Evolutionary conservation across 1,140 invertebrate genomes (phyloP), one percentile per base, ranked within the genome.

Genomic region (Glomeris maerens): DNA sequence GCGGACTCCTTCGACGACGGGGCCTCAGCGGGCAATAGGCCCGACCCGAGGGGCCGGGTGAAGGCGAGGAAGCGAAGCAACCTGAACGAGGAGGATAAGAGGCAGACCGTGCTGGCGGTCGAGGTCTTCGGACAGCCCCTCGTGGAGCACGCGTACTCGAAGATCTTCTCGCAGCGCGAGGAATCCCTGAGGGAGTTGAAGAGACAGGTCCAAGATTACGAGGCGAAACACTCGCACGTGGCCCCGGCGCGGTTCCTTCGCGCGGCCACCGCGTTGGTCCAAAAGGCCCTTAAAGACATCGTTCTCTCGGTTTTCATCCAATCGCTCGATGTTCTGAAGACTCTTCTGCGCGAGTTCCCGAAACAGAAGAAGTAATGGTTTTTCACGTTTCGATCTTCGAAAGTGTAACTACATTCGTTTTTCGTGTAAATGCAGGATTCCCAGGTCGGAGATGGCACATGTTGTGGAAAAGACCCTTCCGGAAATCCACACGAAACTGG

Each of bases 101-200:
- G 90, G 60, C 88, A 93, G 67, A 88, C 89, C 7, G 83, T 85
- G 0, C 64, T 90, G 31, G 85, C 88, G 1, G 90, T 94, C 57
- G 72, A 88, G 27, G 83, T 93, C 10, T 94, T 94, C 67, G 90
- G 90, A 50, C 80, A 82, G 64, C 78, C 83, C 41, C 65, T 93
- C 69, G 90, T 88, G 67, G 74, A 66, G 23, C 68, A 70, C 59
- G 64, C 64, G 10, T 71, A 71, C 59, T 68, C 66, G 39, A 70
- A 71, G 53, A 65, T 60, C 1, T 72, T 66, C 62, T 63, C 64
- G 7, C 62, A 65, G 45, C 57, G 68, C 47, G 68, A 71, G 55
- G 65, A 70, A 41, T 62, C 68, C 1, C 54, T 72, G 53, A 53
- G 65, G 40, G 61, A 65, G 5, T 53, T 72, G 1, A 59, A 63